Percentiles rank a stretch among this genome's conserved stretches.
Evolutionary conservation across 2,797 vertebrate species (phyloP).

Genomic region (Tarsius wallacei): DNA sequence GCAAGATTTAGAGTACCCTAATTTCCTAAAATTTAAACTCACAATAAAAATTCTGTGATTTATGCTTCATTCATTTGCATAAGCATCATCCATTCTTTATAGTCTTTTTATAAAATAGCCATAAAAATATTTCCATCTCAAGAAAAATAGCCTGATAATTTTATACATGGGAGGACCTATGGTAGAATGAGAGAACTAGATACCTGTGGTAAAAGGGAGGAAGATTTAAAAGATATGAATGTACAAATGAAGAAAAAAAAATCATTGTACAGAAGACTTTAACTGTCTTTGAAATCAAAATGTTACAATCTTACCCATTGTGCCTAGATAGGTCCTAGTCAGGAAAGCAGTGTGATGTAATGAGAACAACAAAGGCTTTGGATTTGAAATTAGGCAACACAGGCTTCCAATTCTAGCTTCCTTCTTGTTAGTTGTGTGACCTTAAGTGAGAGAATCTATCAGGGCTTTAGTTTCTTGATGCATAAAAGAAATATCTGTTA

Average conservation of each 20-base stretch:
- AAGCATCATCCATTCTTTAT: not conserved
- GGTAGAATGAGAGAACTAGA: not conserved
- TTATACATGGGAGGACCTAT: not conserved
- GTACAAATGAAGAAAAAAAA: conserved; percentile 27
- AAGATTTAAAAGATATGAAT: not conserved
- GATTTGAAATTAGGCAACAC: not conserved
- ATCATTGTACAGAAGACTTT: not conserved
- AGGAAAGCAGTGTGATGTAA: not conserved
- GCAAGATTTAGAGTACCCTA: not conserved
- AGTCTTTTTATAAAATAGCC: conserved; percentile 7
- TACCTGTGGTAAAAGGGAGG: not conserved
- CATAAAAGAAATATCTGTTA: not conserved
- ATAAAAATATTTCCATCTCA: conserved; percentile 10
- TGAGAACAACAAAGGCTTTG: not conserved
- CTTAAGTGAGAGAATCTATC: not conserved
- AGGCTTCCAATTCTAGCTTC: not conserved
- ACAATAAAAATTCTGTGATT: not conserved
- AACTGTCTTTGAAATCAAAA: not conserved
- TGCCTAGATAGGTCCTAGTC: not conserved
- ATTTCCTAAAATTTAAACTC: not conserved
- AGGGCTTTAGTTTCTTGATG: not conserved
- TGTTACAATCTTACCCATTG: not conserved
- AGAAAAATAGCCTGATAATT: conserved; percentile 41
- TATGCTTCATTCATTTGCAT: conserved; percentile 26
- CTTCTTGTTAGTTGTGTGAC: not conserved